Evolutionary conservation across 2,797 vertebrate species (phyloP).

Genomic region (Acanthopagrus latus): DNA sequence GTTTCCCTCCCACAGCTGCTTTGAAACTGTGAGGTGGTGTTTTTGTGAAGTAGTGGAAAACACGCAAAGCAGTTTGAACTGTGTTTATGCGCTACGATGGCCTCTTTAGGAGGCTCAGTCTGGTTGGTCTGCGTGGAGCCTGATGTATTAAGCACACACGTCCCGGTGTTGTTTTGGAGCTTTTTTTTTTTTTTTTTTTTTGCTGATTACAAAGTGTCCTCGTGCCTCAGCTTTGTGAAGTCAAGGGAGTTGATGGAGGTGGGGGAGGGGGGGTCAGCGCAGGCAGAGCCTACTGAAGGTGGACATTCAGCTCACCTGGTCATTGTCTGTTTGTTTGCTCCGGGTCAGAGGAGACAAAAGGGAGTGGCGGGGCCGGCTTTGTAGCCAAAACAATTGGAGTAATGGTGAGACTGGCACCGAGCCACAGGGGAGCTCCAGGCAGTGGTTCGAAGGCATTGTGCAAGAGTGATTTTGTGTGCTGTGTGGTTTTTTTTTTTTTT

Average conservation of each 20-base stretch:
- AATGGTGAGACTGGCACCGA: slow-evolving; percentile 75
- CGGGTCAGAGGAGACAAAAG: slow-evolving; percentile 71
- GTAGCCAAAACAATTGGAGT: slow-evolving; percentile 80
- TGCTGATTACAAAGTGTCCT: slow-evolving; percentile 15
- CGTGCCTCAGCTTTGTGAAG: slow-evolving; percentile 19
- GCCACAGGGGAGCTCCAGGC: slow-evolving; percentile 67
- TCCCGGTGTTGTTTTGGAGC: slow-evolving; percentile 29
- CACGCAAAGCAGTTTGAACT: slow-evolving; percentile 33
- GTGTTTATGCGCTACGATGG: neutral
- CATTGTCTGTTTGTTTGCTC: slow-evolving; percentile 69
- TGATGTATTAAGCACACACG: slow-evolving; percentile 16
- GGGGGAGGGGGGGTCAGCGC: neutral
- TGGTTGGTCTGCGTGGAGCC: neutral
- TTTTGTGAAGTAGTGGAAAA: slow-evolving; percentile 20
- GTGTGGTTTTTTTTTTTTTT: neutral
- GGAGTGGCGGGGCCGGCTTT: slow-evolving; percentile 59
- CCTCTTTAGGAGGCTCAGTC: neutral
- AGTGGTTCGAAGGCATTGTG: slow-evolving; percentile 44
- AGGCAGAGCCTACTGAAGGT: slow-evolving; percentile 28
- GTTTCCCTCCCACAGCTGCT: slow-evolving; percentile 66
- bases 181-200: neutral
- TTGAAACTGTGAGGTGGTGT: slow-evolving; percentile 20
- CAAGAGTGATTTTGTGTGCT: slow-evolving; percentile 54
- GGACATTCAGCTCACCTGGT: slow-evolving; percentile 74
- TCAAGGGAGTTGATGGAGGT: slow-evolving; percentile 2